Conservation (phyloP, 2,888 invertebrate genomes). For the Watsonalla cultraria region DNA sequence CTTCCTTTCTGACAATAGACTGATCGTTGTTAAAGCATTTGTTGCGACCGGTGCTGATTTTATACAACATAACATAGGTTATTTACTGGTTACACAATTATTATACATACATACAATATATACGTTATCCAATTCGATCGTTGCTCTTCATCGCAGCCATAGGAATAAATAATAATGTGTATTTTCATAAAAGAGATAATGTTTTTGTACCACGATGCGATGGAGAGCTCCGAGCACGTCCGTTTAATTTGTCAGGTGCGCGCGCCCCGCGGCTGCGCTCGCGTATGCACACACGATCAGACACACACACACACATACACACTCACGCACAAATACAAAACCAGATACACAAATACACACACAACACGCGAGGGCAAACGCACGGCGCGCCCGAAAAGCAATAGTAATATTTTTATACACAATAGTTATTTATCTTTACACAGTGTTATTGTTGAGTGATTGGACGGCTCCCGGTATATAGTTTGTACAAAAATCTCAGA, state of each 20-base stretch:
- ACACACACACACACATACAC: no score
- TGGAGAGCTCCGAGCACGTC: slow-evolving; percentile 45
- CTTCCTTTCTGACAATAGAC: slow-evolving; percentile 78
- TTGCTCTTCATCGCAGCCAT: slow-evolving; percentile 45
- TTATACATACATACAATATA: slow-evolving; percentile 65
- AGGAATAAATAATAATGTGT: slow-evolving; percentile 46
- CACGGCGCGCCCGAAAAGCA: slow-evolving; percentile 46
- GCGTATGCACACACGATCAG: slow-evolving; percentile 7
- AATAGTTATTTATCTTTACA: slow-evolving; percentile 75
- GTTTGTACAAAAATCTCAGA: slow-evolving; percentile 65
- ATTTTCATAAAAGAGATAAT: slow-evolving; percentile 68
- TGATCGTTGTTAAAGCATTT: slow-evolving; percentile 76
- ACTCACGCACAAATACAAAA: no score
- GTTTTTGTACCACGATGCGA: slow-evolving; percentile 59
- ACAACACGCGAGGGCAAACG: slow-evolving; percentile 3
- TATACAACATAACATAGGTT: slow-evolving; percentile 70
- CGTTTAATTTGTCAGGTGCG: slow-evolving; percentile 62
- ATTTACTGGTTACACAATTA: slow-evolving; percentile 76
- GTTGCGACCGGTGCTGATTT: slow-evolving; percentile 78
- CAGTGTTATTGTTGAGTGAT: slow-evolving; percentile 75
- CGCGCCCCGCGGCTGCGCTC: slow-evolving; percentile 26
- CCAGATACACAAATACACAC: no score
- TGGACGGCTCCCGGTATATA: slow-evolving; percentile 75
- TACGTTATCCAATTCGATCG: slow-evolving; percentile 56
- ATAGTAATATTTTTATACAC: slow-evolving; percentile 77